phyloP scores from a whole-genome alignment of 2,797 vertebrate genomes.

The Myoxocephalus aenaeus region DNA sequence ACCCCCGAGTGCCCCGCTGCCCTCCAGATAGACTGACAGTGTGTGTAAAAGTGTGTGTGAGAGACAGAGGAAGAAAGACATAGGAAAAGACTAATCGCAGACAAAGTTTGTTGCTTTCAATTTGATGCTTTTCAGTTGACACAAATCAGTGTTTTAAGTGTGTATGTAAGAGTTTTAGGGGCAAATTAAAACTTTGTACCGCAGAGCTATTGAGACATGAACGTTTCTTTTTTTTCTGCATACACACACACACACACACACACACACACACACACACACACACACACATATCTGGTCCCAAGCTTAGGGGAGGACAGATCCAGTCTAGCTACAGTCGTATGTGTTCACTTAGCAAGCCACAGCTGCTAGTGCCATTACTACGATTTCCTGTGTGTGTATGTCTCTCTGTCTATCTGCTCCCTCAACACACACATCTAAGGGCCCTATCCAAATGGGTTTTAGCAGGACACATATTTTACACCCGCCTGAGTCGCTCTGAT shows the following conservation, averaged over 20 bases:
- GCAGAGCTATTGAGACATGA: conserved; percentile 10
- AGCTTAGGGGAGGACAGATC: conserved; percentile 58
- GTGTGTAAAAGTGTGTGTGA: background rate
- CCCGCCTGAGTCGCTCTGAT: conserved; percentile 69
- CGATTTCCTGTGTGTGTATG: conserved; percentile 73
- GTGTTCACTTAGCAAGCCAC: conserved; percentile 81
- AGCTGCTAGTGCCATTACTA: conserved; percentile 82
- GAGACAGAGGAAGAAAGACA: background rate
- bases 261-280: conserved; percentile 31
- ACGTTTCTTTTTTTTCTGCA: conserved; percentile 25
- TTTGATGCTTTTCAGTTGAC: conserved; percentile 41
- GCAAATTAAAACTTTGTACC: conserved; percentile 40
- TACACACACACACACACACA: conserved; percentile 35
- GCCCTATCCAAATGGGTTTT: conserved; percentile 78
- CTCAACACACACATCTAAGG: conserved; percentile 72
- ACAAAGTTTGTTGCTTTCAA: conserved; percentile 42
- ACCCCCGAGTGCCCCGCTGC: conserved; percentile 61
- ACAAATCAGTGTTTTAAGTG: conserved; percentile 38
- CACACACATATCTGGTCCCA: conserved; percentile 48
- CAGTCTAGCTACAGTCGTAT: conserved; percentile 71
- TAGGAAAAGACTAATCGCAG: conserved; percentile 6
- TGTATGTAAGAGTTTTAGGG: conserved; percentile 16
- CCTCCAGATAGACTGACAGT: conserved; percentile 52
- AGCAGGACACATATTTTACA: conserved; percentile 82
- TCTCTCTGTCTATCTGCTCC: conserved; percentile 67